These are phyloP conservation scores for Sylvilagus floridanus DNA, from an alignment of 2,797 vertebrate species.

Conservation along the genomic window DNA sequence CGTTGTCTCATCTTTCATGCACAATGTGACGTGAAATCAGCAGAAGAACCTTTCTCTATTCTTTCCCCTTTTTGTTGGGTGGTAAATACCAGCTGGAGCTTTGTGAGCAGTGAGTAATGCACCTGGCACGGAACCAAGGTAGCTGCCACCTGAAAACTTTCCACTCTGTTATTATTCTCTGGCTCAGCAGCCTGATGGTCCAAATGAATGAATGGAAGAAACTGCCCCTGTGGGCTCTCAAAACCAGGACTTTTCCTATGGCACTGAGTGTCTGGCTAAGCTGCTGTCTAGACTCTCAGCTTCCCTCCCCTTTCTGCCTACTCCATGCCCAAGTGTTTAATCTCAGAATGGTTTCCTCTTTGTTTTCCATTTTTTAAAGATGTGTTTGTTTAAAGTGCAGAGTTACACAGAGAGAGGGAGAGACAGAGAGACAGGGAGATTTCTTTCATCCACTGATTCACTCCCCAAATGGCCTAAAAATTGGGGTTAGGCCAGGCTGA, in stretches of 20 bases:
- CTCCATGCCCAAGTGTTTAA: not conserved
- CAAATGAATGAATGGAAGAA: not conserved
- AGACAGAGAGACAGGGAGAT: no score
- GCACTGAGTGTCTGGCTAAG: not conserved
- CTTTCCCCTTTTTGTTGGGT: conserved; percentile 60
- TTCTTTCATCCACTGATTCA: no score
- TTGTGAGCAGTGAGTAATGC: conserved; percentile 64
- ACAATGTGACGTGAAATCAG: conserved; percentile 6
- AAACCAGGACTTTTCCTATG: not conserved
- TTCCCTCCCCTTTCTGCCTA: not conserved
- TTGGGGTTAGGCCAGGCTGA: no score
- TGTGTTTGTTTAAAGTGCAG: no score
- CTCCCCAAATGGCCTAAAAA: no score
- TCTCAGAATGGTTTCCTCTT: not conserved
- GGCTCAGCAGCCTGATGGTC: not conserved
- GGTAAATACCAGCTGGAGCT: conserved; percentile 77
- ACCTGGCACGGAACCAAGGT: conserved; percentile 65
- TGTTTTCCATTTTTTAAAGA: no score
- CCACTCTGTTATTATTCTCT: conserved; percentile 40
- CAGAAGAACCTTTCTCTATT: conserved; percentile 28
- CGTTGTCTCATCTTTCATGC: not conserved
- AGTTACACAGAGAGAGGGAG: no score
- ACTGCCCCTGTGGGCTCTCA: not conserved
- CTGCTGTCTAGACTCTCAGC: not conserved
- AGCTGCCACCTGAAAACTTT: conserved; percentile 80